A percentile compares a stretch with the other conserved stretches of the same genome.
These are phyloP conservation scores for Hylyphantes graminicola DNA, from an alignment of 1,140 invertebrate species.

Conservation along the genomic window DNA sequence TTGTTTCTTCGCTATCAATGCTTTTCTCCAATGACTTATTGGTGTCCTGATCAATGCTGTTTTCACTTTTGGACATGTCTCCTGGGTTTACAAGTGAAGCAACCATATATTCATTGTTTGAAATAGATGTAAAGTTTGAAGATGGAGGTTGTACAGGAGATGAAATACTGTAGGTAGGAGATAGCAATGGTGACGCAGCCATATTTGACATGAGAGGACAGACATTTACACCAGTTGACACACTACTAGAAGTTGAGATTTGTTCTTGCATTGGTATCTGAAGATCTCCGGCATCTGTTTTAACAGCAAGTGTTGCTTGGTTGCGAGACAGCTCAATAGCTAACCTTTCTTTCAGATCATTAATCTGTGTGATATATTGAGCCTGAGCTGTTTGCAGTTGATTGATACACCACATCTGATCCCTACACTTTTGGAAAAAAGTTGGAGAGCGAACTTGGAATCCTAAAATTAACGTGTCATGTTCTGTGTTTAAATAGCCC, in stretches of 20 bases:
- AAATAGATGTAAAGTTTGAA: slow-evolving; percentile 19
- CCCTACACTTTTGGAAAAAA: slow-evolving; percentile 91
- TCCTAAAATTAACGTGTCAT: slow-evolving; percentile 67
- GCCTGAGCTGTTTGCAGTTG: slow-evolving; percentile 84
- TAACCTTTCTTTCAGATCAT: slow-evolving; percentile 85
- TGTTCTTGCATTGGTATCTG: slow-evolving; percentile 18
- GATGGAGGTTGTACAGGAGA: slow-evolving; percentile 15
- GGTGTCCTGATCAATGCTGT: slow-evolving; percentile 35
- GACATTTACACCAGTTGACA: slow-evolving; percentile 1
- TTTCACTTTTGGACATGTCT: slow-evolving; percentile 42
- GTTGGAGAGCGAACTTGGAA: slow-evolving; percentile 94
- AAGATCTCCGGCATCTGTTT: slow-evolving; percentile 25
- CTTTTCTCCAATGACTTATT: slow-evolving; percentile 51
- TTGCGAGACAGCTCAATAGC: slow-evolving; percentile 79
- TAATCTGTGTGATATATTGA: slow-evolving; percentile 83
- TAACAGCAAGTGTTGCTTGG: slow-evolving; percentile 65
- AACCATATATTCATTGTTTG: slow-evolving; percentile 36
- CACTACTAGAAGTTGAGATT: background rate
- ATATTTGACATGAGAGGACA: slow-evolving; percentile 30
- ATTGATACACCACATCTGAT: slow-evolving; percentile 94
- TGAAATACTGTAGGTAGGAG: slow-evolving; percentile 32
- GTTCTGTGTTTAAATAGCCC: slow-evolving; percentile 77
- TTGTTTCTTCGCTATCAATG: slow-evolving; percentile 44
- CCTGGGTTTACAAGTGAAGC: background rate
- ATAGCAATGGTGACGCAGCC: slow-evolving; percentile 35